These are phyloP conservation scores for Dicrurus megarhynchus DNA, from an alignment of 2,113 vertebrate species.

Conservation along the genomic window DNA sequence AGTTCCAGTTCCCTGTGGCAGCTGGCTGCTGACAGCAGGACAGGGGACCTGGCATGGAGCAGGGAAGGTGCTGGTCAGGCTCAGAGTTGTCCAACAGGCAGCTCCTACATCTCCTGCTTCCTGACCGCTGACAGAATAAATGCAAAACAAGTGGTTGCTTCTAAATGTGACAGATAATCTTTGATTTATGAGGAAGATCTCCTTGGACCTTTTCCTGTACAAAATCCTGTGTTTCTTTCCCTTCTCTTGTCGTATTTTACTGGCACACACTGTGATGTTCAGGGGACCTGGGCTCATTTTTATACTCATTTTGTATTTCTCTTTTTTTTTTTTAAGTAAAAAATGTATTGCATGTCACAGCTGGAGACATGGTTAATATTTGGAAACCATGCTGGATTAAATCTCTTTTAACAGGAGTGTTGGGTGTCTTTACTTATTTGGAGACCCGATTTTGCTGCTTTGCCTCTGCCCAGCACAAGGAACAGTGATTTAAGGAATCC, in stretches of 20 bases:
- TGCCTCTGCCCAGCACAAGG: not conserved
- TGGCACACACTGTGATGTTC: constrained; percentile 41
- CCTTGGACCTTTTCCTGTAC: not conserved
- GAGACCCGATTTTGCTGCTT: not conserved
- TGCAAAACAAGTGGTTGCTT: not conserved
- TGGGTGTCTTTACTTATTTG: not conserved
- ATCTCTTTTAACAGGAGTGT: not conserved
- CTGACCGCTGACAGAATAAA: not conserved
- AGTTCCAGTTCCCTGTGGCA: not conserved
- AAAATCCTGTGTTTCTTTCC: not conserved
- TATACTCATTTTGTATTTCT: constrained; percentile 33
- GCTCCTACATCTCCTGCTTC: not conserved
- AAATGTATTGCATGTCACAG: constrained; percentile 65
- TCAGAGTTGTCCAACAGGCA: not conserved
- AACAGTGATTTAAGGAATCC: not conserved
- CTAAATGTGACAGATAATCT: not conserved
- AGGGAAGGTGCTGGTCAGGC: not conserved
- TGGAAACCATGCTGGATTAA: constrained; percentile 67
- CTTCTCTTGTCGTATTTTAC: not conserved
- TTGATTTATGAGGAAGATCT: not conserved
- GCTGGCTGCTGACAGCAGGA: not conserved
- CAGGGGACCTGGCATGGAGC: not conserved
- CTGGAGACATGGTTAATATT: constrained; percentile 30
- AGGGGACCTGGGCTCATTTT: constrained; percentile 23
- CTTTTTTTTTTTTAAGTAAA: not conserved